phyloP scores from a whole-genome alignment of 2,113 vertebrate species.

The Poicephalus gulielmi region DNA sequence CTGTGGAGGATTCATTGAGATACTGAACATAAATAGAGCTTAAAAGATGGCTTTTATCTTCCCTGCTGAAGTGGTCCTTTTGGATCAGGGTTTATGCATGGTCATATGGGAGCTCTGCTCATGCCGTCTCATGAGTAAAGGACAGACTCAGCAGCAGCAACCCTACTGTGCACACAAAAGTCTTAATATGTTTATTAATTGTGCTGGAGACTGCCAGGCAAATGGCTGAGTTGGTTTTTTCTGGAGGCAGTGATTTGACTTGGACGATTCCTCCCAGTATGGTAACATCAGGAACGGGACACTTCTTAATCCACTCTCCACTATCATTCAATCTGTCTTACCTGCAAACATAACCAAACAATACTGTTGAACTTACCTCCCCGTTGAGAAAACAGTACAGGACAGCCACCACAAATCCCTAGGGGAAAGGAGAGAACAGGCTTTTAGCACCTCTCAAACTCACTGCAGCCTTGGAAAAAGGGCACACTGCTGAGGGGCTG shows the following conservation, averaged over 20 bases:
- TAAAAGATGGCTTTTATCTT: background rate
- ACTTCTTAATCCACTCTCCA: background rate
- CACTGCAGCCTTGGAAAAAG: background rate
- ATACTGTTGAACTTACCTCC: conserved; percentile 72
- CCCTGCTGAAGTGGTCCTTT: background rate
- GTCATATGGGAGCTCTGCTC: background rate
- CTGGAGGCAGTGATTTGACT: background rate
- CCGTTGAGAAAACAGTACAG: conserved; percentile 86
- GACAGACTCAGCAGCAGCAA: background rate
- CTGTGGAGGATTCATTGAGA: background rate
- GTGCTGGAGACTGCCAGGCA: background rate
- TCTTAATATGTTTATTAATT: background rate
- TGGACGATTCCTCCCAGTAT: rapidly evolving
- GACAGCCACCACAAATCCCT: conserved; percentile 83
- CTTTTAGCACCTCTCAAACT: background rate
- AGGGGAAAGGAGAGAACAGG: background rate
- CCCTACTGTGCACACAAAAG: background rate
- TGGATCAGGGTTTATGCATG: background rate
- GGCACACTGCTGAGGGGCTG: too few species aligned
- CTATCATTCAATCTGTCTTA: background rate
- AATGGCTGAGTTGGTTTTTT: background rate
- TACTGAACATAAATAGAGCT: background rate
- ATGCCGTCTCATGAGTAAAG: background rate
- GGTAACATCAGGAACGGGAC: background rate
- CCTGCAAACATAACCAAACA: background rate